Base-by-base conservation (phyloP, 2,113 vertebrate genomes). In the Eolophus roseicapilla region DNA sequence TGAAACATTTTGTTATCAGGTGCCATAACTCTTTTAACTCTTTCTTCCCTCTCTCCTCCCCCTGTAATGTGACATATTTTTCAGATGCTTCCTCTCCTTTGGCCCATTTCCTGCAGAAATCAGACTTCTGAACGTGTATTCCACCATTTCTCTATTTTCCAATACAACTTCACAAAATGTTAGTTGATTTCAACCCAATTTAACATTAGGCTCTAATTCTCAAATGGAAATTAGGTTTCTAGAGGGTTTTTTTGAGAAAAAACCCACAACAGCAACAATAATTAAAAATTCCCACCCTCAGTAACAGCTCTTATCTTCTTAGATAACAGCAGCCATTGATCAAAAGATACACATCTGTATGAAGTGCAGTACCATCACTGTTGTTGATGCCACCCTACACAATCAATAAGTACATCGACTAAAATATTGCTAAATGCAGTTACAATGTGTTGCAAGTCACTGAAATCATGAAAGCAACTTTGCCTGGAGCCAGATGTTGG, bases 251-350 rank as follows among this genome's bases (percentile, higher is more conserved):
- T 64, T 67, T 16, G 21, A 73, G 46, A 50, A 69, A 80, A n/a
- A 13, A 12, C 0, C 0, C 6, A 70, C 17, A 71, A 35, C 1
- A 71, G 20, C 11, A 14, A 31, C 10, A 74, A n/a, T 8, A 47
- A 39, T 43, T 46, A 64, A 77, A 74, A 28, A 15, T 1, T 0
- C 0, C 4, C 11, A 46, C 17, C 6, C 8, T 77, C 41, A 37
- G 63, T 29, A 65, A 37, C 12, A 70, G 2, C 7, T 91, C 23
- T 77, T 80, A 49, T 13, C 9, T 55, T 63, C 49, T 59, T 44
- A 46, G 24, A 17, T 76, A 88, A 74, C 13, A 47, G 4, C 12
- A 65, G 69, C 6, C 44, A 19, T 49, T 63, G 50, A 84, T 62
- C 17, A 67, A 63, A 46, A 84, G 15, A 18, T 63, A 59, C 6